Percentiles rank a stretch among this genome's conserved stretches.
Conservation (phyloP, 2,888 invertebrate genomes). For the Callimorpha dominula region DNA sequence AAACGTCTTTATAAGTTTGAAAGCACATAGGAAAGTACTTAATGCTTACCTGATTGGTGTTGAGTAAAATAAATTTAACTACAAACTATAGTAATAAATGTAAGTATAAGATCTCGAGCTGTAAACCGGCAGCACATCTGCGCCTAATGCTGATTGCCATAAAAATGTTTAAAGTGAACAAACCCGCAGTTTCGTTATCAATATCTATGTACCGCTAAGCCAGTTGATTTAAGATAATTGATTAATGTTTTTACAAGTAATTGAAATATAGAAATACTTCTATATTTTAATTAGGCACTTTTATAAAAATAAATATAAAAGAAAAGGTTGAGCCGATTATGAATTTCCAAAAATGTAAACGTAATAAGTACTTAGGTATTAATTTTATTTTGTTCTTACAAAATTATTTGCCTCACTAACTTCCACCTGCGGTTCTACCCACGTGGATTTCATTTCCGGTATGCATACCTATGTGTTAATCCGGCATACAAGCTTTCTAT, state of each 20-base stretch:
- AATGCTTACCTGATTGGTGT: neutral
- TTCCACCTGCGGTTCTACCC: too few species aligned
- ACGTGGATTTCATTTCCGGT: too few species aligned
- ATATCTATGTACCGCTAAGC: neutral
- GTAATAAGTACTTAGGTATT: neutral
- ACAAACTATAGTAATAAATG: neutral
- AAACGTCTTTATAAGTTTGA: neutral
- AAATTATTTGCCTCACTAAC: neutral
- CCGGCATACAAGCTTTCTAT: too few species aligned
- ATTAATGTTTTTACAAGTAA: neutral
- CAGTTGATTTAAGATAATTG: neutral
- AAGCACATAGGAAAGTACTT: neutral
- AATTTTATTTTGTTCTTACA: neutral
- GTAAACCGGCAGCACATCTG: neutral
- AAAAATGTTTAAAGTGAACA: neutral
- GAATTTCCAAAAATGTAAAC: too few species aligned
- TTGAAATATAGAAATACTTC: too few species aligned
- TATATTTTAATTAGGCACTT: too few species aligned
- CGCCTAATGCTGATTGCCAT: neutral
- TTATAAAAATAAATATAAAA: too few species aligned
- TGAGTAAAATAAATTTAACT: neutral
- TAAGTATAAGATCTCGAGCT: neutral
- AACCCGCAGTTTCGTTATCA: neutral
- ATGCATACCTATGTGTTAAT: too few species aligned
- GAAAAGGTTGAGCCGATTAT: too few species aligned